Percentiles rank a stretch among this genome's conserved stretches.
Conservation (phyloP, 2,888 invertebrate genomes). For the Parthenolecanium corni region DNA sequence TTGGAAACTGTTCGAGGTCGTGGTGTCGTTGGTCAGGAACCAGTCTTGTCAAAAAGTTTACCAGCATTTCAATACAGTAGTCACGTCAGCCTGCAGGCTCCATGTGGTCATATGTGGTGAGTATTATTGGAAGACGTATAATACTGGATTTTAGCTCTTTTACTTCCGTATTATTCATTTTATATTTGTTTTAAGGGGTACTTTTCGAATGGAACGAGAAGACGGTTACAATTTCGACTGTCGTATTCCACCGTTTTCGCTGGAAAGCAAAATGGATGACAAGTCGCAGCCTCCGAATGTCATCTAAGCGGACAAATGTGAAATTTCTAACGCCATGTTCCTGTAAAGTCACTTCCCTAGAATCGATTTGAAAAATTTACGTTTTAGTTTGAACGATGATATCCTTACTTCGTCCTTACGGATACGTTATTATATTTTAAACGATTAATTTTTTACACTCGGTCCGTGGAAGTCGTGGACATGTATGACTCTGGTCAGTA, state of each 20-base stretch:
- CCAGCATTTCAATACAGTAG: constrained; percentile 98
- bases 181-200: constrained; percentile 57
- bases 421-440: too few species aligned
- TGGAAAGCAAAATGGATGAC: constrained; percentile 84
- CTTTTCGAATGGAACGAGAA: constrained; percentile 92
- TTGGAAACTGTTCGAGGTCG: constrained; percentile 87
- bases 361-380: too few species aligned
- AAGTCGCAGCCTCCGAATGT: constrained; percentile 31
- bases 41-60: constrained; percentile 69
- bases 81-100: constrained; percentile 91
- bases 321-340: neutral
- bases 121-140: constrained; percentile 33
- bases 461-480: too few species aligned
- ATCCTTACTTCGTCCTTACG: too few species aligned
- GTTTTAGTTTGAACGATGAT: too few species aligned
- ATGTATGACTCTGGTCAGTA: too few species aligned
- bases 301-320: neutral
- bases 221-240: constrained; percentile 96
- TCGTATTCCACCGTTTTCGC: constrained; percentile 90
- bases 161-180: too few species aligned
- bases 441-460: too few species aligned
- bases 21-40: constrained; percentile 97
- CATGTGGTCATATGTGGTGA: constrained; percentile 96
- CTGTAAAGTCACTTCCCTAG: too few species aligned
- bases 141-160: too few species aligned